These are phyloP conservation scores for Pithys albifrons DNA, from an alignment of 2,113 vertebrate genomes.

Conservation along the genomic window DNA sequence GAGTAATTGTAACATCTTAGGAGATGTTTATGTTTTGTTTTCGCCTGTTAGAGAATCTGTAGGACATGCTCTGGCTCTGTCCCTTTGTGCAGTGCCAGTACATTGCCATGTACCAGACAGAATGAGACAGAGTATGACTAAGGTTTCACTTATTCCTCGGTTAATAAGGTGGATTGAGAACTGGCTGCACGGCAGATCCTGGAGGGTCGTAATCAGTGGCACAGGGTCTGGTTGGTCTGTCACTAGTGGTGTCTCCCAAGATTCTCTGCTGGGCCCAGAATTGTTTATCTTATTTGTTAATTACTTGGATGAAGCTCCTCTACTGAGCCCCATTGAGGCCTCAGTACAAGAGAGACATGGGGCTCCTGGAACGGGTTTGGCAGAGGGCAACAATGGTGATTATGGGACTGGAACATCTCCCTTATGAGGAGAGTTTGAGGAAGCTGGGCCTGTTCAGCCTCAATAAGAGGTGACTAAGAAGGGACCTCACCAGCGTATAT, in stretches of 20 bases:
- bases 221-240: neutral
- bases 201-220: neutral
- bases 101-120: neutral
- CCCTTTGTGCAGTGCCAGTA: neutral
- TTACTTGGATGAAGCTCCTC: neutral
- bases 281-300: neutral
- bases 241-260: neutral
- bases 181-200: accelerated
- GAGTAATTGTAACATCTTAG: neutral
- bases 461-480: neutral
- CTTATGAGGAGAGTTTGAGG: neutral
- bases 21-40: neutral
- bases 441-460: neutral
- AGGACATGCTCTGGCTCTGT: neutral
- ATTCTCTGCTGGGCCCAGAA: accelerated
- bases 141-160: neutral
- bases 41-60: neutral
- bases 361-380: neutral
- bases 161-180: neutral
- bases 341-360: neutral
- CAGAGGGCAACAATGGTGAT: neutral
- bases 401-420: neutral
- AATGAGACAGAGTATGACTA: neutral
- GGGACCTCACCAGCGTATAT: neutral
- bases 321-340: too few relatives aligned